phyloP scores from a whole-genome alignment of 2,888 invertebrate genomes.

The Idaea biselata region DNA sequence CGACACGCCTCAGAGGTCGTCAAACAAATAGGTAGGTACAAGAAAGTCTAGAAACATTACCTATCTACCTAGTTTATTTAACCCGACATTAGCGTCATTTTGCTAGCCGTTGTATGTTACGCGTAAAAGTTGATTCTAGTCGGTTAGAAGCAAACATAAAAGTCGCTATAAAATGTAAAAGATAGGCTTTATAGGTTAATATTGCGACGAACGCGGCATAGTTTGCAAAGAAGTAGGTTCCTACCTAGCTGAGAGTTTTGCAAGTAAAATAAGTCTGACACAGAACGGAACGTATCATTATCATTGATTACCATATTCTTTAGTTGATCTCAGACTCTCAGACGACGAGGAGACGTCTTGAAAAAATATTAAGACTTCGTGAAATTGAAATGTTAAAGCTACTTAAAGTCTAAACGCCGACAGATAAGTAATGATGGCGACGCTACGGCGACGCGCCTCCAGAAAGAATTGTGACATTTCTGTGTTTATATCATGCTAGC shows the following conservation, averaged over 20 bases:
- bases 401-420: neutral
- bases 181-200: conserved; percentile 31
- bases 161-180: conserved; percentile 32
- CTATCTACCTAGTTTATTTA: conserved; percentile 1
- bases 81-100: conserved; percentile 19
- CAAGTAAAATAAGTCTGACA: conserved; percentile 28
- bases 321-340: neutral
- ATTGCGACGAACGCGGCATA: conserved; percentile 24
- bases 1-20: no score
- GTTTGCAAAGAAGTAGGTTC: conserved; percentile 26
- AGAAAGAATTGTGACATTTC: no score
- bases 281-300: conserved; percentile 22
- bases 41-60: neutral
- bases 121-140: conserved; percentile 26
- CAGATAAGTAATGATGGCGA: no score
- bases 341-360: neutral
- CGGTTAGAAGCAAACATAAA: conserved; percentile 29
- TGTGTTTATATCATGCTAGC: no score
- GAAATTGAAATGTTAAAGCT: neutral
- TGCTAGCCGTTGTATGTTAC: conserved; percentile 13
- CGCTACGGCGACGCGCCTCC: no score
- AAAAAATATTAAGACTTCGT: neutral
- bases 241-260: conserved; percentile 23
- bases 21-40: neutral
- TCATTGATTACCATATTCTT: conserved; percentile 17